A percentile compares a stretch with the other conserved stretches of the same genome.
Evolutionary conservation across 2,888 invertebrate genomes (phyloP).

Genomic region (Clusia tigrina): DNA sequence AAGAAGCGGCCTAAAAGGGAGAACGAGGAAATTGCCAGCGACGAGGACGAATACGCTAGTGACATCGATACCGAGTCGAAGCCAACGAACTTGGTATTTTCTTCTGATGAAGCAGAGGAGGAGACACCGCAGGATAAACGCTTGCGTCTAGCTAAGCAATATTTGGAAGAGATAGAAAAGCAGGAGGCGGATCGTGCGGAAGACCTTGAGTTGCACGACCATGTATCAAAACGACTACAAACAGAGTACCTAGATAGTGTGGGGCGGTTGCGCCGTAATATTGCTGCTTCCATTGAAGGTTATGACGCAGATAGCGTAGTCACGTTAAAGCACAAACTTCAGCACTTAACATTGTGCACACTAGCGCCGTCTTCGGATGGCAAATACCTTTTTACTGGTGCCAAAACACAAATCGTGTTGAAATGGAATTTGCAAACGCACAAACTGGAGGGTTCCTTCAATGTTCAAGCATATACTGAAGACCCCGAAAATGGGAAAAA

Average conservation of each 20-base stretch:
- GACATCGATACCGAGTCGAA: slow-evolving; percentile 62
- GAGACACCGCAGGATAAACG: slow-evolving; percentile 93
- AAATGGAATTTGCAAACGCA: slow-evolving; percentile 81
- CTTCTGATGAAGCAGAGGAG: slow-evolving; percentile 60
- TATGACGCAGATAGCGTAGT: slow-evolving; percentile 64
- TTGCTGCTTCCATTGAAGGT: slow-evolving; percentile 72
- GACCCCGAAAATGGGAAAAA: slow-evolving; percentile 50
- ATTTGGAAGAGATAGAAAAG: slow-evolving; percentile 84
- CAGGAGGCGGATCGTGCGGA: slow-evolving; percentile 78
- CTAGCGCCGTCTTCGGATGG: slow-evolving; percentile 79
- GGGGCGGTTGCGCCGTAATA: slow-evolving; percentile 77
- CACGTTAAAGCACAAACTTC: slow-evolving; percentile 77
- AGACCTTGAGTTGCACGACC: slow-evolving; percentile 70
- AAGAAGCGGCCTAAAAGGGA: slow-evolving; percentile 58
- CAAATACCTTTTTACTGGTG: slow-evolving; percentile 78
- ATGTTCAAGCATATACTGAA: slow-evolving; percentile 63
- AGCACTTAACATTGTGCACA: slow-evolving; percentile 81
- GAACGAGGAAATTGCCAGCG: slow-evolving; percentile 73
- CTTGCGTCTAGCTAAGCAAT: slow-evolving; percentile 86
- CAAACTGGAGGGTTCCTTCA: slow-evolving; percentile 69
- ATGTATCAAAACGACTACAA: slow-evolving; percentile 75
- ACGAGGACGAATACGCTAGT: slow-evolving; percentile 71
- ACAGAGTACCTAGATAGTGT: slow-evolving; percentile 87
- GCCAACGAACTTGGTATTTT: slow-evolving; percentile 43
- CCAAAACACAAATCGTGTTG: slow-evolving; percentile 86